phyloP scores from a whole-genome alignment of 37 sponge, comb jelly and placozoan species.

The Cliona cf. orientalis region DNA sequence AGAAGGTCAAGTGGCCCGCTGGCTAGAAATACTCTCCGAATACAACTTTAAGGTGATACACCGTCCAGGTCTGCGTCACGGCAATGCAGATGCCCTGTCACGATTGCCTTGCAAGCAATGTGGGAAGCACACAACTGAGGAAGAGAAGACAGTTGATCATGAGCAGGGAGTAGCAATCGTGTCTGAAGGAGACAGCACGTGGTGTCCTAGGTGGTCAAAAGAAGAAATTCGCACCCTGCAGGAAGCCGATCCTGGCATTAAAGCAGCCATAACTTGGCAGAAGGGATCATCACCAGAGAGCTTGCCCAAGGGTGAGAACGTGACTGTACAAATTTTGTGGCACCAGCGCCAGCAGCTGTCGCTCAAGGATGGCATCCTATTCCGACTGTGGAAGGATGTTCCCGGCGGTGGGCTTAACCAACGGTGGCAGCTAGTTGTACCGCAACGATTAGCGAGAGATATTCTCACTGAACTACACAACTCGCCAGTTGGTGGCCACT shows the following conservation, averaged over 20 bases:
- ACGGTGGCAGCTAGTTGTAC: slow-evolving; percentile 2
- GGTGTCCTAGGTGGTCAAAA: neutral
- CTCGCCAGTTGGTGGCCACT: neutral
- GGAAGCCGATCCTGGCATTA: no score
- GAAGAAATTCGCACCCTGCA: neutral
- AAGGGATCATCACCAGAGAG: no score
- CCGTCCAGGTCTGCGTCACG: slow-evolving; percentile 18
- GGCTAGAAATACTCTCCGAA: slow-evolving; percentile 3
- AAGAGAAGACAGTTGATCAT: neutral
- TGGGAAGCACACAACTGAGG: neutral
- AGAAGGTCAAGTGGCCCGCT: slow-evolving; percentile 30
- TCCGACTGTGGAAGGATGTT: neutral
- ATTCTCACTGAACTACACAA: slow-evolving; percentile 7
- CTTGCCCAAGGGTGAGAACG: no score
- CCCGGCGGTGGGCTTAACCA: neutral
- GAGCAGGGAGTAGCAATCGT: neutral
- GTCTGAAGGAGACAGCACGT: neutral
- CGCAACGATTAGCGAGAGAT: neutral
- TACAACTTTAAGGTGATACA: slow-evolving; percentile 25
- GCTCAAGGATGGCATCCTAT: neutral
- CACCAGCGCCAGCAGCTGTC: no score
- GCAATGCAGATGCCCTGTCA: slow-evolving; percentile 35
- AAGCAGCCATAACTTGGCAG: no score
- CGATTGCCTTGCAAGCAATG: slow-evolving; percentile 20
- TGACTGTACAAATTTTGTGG: no score